Conservation (phyloP, 2,113 vertebrate genomes). For the Copsychus sechellarum region DNA sequence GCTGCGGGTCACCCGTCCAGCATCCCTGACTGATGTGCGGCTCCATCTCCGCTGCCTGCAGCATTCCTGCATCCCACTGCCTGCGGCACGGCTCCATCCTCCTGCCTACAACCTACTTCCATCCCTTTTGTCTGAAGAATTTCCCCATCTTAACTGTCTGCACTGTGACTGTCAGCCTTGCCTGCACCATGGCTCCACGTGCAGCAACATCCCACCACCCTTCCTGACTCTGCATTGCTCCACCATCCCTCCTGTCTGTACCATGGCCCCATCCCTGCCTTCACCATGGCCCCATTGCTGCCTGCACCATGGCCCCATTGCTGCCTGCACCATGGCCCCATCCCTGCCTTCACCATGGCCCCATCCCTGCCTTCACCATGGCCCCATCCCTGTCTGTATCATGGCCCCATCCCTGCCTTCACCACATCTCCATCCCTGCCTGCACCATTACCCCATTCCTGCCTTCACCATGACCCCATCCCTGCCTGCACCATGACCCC, state of each 20-base stretch:
- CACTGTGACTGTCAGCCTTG: too few species aligned
- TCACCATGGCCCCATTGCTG: not conserved
- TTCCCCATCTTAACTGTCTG: not conserved
- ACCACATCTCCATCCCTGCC: too few species aligned
- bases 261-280: too few species aligned
- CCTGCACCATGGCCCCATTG: not conserved
- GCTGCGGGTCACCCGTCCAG: fast-evolving
- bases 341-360: too few species aligned
- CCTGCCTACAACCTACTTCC: not conserved
- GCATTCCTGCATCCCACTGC: not conserved
- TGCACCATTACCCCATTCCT: too few species aligned
- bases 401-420: not conserved
- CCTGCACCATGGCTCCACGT: not conserved
- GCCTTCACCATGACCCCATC: too few species aligned
- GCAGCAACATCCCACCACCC: not conserved
- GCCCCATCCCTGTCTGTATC: too few species aligned
- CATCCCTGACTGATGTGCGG: not conserved
- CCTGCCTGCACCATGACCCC: too few species aligned
- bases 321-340: too few species aligned
- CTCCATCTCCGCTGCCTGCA: not conserved
- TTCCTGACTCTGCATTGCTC: not conserved
- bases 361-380: not conserved
- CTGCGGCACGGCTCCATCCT: not conserved
- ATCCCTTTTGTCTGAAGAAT: not conserved
- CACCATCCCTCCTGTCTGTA: not conserved